These are phyloP conservation scores for Drosophila sechellia DNA, from an alignment of 1,140 invertebrate genomes.

Conservation along the genomic window DNA sequence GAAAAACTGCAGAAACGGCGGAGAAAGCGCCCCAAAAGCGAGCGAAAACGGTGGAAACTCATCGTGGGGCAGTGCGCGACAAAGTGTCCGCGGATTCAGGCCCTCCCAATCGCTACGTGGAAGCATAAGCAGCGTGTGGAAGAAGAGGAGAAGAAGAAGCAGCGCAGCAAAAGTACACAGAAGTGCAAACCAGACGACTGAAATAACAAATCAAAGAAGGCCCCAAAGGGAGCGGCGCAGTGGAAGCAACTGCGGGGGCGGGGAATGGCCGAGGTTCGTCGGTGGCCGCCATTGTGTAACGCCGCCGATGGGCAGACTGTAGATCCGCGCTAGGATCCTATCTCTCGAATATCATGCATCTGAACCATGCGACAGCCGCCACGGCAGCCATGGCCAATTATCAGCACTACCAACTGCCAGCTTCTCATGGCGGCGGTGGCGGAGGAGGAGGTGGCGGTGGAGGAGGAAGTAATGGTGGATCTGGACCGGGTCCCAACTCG, in stretches of 20 bases:
- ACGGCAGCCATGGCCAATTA: slow-evolving; percentile 81
- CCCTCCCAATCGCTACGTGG: slow-evolving; percentile 56
- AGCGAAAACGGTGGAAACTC: slow-evolving; percentile 57
- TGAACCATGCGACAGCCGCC: slow-evolving; percentile 81
- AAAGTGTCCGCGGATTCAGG: slow-evolving; percentile 33
- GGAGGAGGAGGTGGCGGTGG: slow-evolving; percentile 34
- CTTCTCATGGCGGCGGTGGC: slow-evolving; percentile 56
- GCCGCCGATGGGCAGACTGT: slow-evolving; percentile 64
- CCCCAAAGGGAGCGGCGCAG: slow-evolving; percentile 42
- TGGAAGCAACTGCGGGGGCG: slow-evolving; percentile 1
- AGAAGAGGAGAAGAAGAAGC: slow-evolving; percentile 32
- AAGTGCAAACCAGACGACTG: slow-evolving; percentile 69
- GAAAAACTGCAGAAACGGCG: slow-evolving; percentile 63
- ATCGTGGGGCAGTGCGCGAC: slow-evolving; percentile 50
- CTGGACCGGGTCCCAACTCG: slow-evolving; percentile 28
- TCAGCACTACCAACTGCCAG: slow-evolving; percentile 77
- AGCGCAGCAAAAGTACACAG: slow-evolving; percentile 47
- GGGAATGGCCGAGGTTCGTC: slow-evolving; percentile 64
- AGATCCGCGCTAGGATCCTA: slow-evolving; percentile 44
- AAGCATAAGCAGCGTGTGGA: slow-evolving; percentile 57
- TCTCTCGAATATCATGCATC: slow-evolving; percentile 77
- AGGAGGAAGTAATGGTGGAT: slow-evolving; percentile 30
- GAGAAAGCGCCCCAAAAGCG: slow-evolving; percentile 46
- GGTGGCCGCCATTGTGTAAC: slow-evolving; percentile 69
- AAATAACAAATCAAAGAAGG: slow-evolving; percentile 66